Base-by-base conservation (phyloP, 2,797 vertebrate genomes). In the Galagoides demidoff region DNA sequence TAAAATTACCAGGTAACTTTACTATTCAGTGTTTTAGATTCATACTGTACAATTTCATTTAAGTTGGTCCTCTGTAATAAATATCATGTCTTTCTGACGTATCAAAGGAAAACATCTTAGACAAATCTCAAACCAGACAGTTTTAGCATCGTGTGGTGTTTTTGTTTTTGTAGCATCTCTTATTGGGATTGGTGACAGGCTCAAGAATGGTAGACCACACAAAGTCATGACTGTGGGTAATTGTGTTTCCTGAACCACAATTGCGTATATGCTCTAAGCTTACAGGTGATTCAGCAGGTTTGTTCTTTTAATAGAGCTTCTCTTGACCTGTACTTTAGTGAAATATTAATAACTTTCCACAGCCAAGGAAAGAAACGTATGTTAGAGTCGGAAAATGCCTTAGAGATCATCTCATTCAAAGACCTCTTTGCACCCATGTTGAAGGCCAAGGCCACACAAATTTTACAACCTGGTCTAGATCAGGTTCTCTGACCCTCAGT, bases 51-150 rank as follows among this genome's bases (percentile, higher is more conserved):
- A 19, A 12, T 81, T 78, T 73, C 63, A 88, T 3, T 68, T 89
- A 84, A 87, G 68, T 90, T 70, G 37, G 25, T 74, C 59, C 27
- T 81, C 71, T 94, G 19, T 64, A 76, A 9, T 93, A 83, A 95
- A 37, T 64, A 31, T 22, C 27, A 52, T 64, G 63, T 59, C 19
- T 22, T 59, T 85, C 78, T 94, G 85, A 86, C 37, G 37, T 84
- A 66, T 86, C 84, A 92, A 77, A 88, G 63, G 77, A 77, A n/a
- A 14, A n/a, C 20, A 29, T 81, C 90, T 93, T 79, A 93, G 43
- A 59, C 13, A 84, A 25, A 55, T 81, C 49, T 76, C 34, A 96
- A 94, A 57, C 27, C 3, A 37, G 73, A 49, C 63, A 14, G 39
- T 85, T 90, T 94, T 49, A 89, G 23, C 63, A 66, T 95, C 16